Conservation (phyloP, 2,113 vertebrate genomes). For the Neogale vison region DNA sequence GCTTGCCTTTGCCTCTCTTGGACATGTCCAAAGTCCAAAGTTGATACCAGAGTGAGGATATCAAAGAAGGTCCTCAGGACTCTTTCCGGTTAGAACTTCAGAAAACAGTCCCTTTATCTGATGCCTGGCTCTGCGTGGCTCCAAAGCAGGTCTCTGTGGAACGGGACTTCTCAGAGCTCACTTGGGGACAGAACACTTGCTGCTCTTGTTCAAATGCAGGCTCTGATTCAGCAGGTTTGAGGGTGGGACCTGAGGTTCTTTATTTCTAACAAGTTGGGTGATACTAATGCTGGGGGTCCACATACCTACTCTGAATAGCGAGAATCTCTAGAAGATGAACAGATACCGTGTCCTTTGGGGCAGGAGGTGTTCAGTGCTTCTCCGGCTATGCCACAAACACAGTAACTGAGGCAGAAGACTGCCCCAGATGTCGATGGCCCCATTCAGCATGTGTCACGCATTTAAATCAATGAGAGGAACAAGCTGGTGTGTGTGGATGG, state of each 20-base stretch:
- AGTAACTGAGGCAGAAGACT: background rate
- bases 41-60: background rate
- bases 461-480: background rate
- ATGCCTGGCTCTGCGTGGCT: fast-evolving
- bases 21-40: background rate
- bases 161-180: background rate
- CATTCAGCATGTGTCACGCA: background rate
- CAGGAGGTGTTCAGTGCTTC: background rate
- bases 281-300: background rate
- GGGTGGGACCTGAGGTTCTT: background rate
- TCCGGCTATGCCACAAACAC: background rate
- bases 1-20: background rate
- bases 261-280: background rate
- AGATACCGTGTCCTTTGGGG: background rate
- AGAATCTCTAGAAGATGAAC: background rate
- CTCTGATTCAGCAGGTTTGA: background rate
- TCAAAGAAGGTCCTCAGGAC: background rate
- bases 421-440: background rate
- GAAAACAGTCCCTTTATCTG: background rate
- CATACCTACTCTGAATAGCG: background rate
- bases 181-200: background rate
- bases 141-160: background rate
- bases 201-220: background rate
- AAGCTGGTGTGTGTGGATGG: background rate
- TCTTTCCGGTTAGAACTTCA: background rate